These are phyloP conservation scores for Paramuricea clavata DNA, from an alignment of 92 coral and sea anemone species.

Conservation along the genomic window DNA sequence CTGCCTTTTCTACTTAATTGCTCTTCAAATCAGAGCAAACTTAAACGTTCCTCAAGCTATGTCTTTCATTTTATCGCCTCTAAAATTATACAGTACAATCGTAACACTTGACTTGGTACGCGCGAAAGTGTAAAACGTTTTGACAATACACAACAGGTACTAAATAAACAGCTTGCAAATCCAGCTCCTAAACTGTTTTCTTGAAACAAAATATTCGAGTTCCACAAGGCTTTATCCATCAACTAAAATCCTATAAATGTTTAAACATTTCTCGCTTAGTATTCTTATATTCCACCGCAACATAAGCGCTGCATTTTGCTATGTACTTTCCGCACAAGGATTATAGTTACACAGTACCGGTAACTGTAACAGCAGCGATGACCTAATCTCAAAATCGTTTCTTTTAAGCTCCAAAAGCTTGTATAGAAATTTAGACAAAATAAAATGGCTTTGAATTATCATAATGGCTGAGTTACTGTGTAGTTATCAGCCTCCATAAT, in stretches of 20 bases:
- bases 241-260: neutral
- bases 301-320: neutral
- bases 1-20: neutral
- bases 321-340: conserved; percentile 24
- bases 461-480: neutral
- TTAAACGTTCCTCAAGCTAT: neutral
- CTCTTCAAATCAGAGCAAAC: neutral
- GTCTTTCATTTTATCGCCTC: neutral
- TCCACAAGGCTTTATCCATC: neutral
- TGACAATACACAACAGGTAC: conserved; percentile 8
- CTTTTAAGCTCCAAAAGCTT: neutral
- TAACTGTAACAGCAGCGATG: conserved; percentile 10
- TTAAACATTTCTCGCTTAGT: neutral
- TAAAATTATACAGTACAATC: neutral
- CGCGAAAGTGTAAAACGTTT: neutral
- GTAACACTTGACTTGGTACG: neutral
- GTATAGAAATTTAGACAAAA: conserved; percentile 8
- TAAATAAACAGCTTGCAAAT: conserved; percentile 1
- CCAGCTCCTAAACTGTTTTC: neutral
- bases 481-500: conserved; percentile 15
- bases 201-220: neutral
- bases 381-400: conserved; percentile 38
- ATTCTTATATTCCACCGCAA: neutral
- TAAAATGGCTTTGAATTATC: neutral
- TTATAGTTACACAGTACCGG: conserved; percentile 15